phyloP scores from a whole-genome alignment of 2,888 invertebrate genomes.

The Acanthococcus lagerstroemiae region DNA sequence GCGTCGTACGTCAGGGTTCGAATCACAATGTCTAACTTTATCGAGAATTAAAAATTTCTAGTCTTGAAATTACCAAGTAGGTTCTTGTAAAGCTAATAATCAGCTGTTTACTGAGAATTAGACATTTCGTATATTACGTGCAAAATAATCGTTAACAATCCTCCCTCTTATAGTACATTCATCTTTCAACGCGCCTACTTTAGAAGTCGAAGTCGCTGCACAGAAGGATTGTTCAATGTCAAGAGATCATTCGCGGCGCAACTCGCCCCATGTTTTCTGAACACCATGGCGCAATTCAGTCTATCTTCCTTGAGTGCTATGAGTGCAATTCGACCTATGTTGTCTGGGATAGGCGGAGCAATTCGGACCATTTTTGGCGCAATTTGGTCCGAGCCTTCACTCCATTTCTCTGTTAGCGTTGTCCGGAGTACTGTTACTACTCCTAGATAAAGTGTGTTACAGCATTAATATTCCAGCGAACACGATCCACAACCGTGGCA shows the following conservation, averaged over 20 bases:
- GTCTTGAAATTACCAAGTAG: not conserved
- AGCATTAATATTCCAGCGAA: too few relatives aligned
- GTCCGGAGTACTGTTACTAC: too few relatives aligned
- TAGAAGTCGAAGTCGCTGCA: not conserved
- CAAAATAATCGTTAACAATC: too few relatives aligned
- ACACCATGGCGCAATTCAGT: not conserved
- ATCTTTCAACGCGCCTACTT: not conserved
- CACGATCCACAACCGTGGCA: too few relatives aligned
- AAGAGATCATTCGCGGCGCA: not conserved
- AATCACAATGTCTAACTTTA: not conserved
- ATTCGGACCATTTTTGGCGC: not conserved
- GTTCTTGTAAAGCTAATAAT: too few relatives aligned
- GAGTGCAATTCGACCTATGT: not conserved
- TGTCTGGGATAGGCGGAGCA: not conserved
- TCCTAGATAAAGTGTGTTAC: too few relatives aligned
- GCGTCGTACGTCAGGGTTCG: not conserved
- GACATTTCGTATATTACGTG: too few relatives aligned
- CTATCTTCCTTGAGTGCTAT: not conserved
- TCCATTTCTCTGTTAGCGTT: too few relatives aligned
- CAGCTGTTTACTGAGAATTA: too few relatives aligned
- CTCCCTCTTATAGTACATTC: not conserved
- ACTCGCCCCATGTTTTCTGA: not conserved
- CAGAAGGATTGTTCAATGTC: not conserved
- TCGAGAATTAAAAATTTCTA: not conserved
- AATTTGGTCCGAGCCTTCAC: not conserved